A percentile compares a stretch with the other conserved stretches of the same genome.
phyloP scores from a whole-genome alignment of 2,113 vertebrate species.

The Uria lomvia region DNA sequence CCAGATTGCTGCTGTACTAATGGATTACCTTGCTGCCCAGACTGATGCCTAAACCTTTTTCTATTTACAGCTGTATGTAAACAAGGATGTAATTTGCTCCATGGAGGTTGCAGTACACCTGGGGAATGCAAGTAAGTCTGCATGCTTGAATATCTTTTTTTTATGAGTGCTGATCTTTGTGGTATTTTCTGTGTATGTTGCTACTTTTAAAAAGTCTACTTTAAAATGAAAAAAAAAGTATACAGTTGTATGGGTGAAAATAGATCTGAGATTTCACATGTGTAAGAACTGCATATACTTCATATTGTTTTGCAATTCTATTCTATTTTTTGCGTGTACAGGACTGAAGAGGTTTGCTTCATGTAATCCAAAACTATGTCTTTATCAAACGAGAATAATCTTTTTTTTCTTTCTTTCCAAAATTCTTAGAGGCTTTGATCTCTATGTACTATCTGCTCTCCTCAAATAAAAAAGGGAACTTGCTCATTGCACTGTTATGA shows the following conservation, averaged over 20 bases:
- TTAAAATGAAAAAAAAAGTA: not conserved
- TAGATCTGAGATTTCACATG: not conserved
- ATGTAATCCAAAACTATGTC: not conserved
- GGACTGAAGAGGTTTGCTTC: not conserved
- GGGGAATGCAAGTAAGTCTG: slow-evolving; percentile 92
- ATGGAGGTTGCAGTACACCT: slow-evolving; percentile 81
- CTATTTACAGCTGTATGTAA: slow-evolving; percentile 87
- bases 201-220: not conserved
- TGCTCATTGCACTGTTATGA: not conserved
- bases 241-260: not conserved
- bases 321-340: not conserved
- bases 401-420: not conserved
- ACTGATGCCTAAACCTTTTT: not conserved
- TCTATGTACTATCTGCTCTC: not conserved
- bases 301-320: not conserved
- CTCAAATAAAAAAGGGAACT: not conserved
- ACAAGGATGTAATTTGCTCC: slow-evolving; percentile 87
- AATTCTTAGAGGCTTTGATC: not conserved
- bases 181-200: not conserved
- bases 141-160: not conserved
- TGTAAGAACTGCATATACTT: not conserved
- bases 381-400: not conserved
- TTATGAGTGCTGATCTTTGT: not conserved
- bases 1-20: not conserved
- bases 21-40: not conserved